Conservation (phyloP, 2,797 vertebrate genomes). For the Pangasius larnaudii region DNA sequence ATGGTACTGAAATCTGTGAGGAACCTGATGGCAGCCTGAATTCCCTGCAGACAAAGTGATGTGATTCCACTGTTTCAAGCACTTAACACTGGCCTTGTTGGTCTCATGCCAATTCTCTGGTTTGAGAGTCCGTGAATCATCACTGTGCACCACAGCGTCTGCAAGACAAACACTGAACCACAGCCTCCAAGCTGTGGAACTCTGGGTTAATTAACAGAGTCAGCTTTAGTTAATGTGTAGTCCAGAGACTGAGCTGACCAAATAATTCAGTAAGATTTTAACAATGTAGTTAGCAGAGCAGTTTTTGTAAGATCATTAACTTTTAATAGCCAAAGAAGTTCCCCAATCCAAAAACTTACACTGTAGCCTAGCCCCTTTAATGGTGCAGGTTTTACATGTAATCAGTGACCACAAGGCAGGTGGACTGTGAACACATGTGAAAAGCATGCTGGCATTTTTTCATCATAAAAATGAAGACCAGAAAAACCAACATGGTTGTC, state of each 20-base stretch:
- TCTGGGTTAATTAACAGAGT: neutral
- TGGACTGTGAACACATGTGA: neutral
- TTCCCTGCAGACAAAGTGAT: neutral
- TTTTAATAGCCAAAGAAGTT: neutral
- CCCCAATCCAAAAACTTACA: neutral
- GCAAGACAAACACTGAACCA: neutral
- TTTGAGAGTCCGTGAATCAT: constrained; percentile 23
- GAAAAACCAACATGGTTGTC: neutral
- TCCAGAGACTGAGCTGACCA: neutral
- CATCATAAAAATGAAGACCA: no score
- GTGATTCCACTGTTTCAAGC: constrained; percentile 15
- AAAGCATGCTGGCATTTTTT: neutral
- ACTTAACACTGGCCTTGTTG: constrained; percentile 24
- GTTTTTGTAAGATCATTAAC: neutral
- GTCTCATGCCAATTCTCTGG: constrained; percentile 23
- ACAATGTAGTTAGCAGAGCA: neutral
- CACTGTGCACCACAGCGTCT: neutral
- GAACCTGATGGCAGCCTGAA: neutral
- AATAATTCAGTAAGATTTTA: neutral
- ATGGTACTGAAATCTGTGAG: neutral
- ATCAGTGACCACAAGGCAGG: neutral
- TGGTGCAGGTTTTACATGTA: neutral
- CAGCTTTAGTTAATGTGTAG: neutral
- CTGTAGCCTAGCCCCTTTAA: neutral
- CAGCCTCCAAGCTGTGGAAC: neutral